Evolutionary conservation across 30 jellyfish, hydroid and myxozoan species (phyloP).

Genomic region (Morbakka virulenta): DNA sequence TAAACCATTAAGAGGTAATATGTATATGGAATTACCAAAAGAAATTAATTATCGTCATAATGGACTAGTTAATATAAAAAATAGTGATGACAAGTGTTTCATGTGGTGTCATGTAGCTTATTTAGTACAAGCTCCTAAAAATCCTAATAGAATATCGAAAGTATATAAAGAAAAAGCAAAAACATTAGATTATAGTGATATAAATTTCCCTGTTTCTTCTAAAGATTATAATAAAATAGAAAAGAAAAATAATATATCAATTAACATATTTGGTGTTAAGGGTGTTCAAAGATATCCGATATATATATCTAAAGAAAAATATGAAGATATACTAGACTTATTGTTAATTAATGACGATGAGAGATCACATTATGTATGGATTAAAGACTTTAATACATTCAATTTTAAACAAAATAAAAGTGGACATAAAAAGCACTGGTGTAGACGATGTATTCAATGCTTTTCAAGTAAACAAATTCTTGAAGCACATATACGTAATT

Average conservation of each 20-base stretch:
- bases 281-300: conserved; percentile 25
- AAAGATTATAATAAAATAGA: conserved; percentile 27
- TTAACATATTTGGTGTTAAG: conserved; percentile 30
- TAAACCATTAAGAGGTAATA: conserved; percentile 32
- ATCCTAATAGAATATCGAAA: conserved; percentile 22
- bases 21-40: conserved; percentile 27
- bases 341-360: conserved; percentile 26
- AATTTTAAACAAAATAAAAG: conserved; percentile 12
- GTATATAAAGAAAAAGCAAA: conserved; percentile 14
- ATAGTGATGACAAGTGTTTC: too few relatives aligned
- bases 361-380: conserved; percentile 31
- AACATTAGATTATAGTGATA: conserved; percentile 32
- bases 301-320: conserved; percentile 25
- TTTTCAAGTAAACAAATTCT: conserved; percentile 1
- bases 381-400: conserved; percentile 7
- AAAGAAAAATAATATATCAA: conserved; percentile 20
- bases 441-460: conserved; percentile 45
- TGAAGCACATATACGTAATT: conserved; percentile 10
- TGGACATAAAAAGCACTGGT: neutral
- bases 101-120: too few relatives aligned
- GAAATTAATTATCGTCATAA: conserved; percentile 4
- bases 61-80: conserved; percentile 19
- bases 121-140: too few relatives aligned
- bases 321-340: too few relatives aligned
- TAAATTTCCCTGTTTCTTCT: conserved; percentile 23